A percentile compares a stretch with the other conserved stretches of the same genome.
These are phyloP conservation scores for Drosophila tropicalis DNA, from an alignment of 1,140 invertebrate species.

Conservation along the genomic window DNA sequence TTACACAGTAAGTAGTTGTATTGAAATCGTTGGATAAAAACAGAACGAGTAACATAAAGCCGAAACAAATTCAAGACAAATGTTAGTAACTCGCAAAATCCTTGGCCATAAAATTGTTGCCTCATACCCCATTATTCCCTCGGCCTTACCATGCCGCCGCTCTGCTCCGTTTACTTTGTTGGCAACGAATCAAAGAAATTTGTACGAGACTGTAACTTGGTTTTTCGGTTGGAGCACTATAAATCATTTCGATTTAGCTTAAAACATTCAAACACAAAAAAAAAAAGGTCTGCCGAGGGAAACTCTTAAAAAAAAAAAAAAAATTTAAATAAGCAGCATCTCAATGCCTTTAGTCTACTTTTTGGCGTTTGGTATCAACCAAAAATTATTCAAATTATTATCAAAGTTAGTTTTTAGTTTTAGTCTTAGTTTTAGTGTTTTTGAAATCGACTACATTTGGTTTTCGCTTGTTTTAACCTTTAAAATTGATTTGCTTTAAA, in stretches of 20 bases:
- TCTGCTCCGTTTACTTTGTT: conserved; percentile 14
- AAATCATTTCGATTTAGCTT: conserved; percentile 45
- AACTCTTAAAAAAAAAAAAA: background rate
- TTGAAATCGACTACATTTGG: too few species aligned
- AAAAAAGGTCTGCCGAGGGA: background rate
- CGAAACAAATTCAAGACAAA: conserved; percentile 66
- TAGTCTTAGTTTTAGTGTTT: too few species aligned
- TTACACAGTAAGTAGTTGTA: conserved; percentile 72
- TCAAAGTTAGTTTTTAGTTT: too few species aligned
- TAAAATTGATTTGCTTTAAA: too few species aligned
- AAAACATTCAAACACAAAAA: background rate
- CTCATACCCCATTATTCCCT: conserved; percentile 1
- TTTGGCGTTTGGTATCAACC: background rate
- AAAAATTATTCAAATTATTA: too few species aligned
- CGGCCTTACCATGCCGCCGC: background rate
- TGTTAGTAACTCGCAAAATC: conserved; percentile 35
- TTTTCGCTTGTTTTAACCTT: too few species aligned
- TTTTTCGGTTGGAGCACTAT: conserved; percentile 33
- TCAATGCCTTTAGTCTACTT: background rate
- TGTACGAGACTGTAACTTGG: conserved; percentile 36
- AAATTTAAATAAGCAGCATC: background rate
- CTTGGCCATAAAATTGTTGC: conserved; percentile 41
- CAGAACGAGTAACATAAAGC: conserved; percentile 47
- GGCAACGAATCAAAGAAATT: conserved; percentile 19
- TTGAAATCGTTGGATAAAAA: conserved; percentile 67